Evolutionary conservation across 2,113 vertebrate genomes (phyloP).

Genomic region (Calyptommatus sinebrachiatus): DNA sequence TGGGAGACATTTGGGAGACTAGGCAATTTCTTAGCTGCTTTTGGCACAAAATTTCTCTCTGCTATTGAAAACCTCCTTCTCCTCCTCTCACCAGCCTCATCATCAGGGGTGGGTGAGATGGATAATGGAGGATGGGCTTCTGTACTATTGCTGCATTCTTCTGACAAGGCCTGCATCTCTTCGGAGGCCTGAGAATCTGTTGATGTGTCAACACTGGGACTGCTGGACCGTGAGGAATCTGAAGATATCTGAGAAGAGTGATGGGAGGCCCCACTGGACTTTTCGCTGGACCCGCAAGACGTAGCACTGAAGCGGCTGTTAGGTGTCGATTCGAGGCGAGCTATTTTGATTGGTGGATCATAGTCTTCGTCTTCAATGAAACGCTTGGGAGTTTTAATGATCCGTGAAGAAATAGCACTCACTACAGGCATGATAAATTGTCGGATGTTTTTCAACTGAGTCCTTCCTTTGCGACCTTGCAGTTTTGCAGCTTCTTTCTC

Average conservation of each 20-base stretch:
- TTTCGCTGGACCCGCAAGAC: constrained; percentile 89
- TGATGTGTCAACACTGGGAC: constrained; percentile 93
- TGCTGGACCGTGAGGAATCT: constrained; percentile 93
- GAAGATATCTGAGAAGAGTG: constrained; percentile 97
- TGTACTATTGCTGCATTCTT: constrained; percentile 77
- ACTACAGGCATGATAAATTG: constrained; percentile 99
- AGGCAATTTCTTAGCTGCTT: constrained; percentile 81
- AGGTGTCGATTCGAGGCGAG: constrained; percentile 81
- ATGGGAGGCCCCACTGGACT: constrained; percentile 89
- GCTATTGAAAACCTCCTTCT: constrained; percentile 80
- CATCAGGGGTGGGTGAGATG: constrained; percentile 80
- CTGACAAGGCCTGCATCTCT: constrained; percentile 86
- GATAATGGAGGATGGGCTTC: constrained; percentile 76
- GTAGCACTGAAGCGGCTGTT: constrained; percentile 89
- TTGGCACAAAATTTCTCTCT: constrained; percentile 76
- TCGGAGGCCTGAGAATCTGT: constrained; percentile 96
- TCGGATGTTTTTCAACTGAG: constrained; percentile 94
- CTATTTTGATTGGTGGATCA: constrained; percentile 88
- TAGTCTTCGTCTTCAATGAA: constrained; percentile 97
- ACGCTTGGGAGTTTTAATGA: constrained; percentile 96
- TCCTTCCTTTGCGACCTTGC: constrained; percentile 82
- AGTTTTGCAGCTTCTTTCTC: constrained; percentile 88
- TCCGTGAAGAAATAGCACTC: constrained; percentile 92
- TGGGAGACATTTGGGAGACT: constrained; percentile 75
- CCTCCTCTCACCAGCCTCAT: constrained; percentile 66